These are phyloP conservation scores for Ridgeia piscesae DNA, from an alignment of 1,140 invertebrate genomes.

Conservation along the genomic window DNA sequence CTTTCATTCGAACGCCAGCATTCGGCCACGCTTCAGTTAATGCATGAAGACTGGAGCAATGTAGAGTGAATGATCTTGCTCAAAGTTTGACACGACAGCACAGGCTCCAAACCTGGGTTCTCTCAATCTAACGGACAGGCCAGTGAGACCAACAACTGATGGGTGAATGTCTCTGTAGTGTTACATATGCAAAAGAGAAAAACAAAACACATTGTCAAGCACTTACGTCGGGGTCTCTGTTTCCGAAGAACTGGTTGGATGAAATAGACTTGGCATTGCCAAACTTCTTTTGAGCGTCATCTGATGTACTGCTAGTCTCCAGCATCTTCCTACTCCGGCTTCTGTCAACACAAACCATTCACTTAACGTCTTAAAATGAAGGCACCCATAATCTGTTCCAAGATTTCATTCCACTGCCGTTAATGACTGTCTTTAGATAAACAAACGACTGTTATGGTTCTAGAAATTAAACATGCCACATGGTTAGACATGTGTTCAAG, in stretches of 20 bases:
- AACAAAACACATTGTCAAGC: neutral
- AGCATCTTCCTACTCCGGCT: constrained; percentile 41
- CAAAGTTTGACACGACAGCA: no score
- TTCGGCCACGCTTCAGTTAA: no score
- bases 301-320: constrained; percentile 33
- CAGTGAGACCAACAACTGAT: no score
- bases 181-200: neutral
- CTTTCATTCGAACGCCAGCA: no score
- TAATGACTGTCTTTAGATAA: neutral
- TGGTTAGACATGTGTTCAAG: neutral
- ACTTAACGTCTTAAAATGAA: neutral
- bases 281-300: constrained; percentile 86
- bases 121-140: no score
- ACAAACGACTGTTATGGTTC: neutral
- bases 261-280: constrained; percentile 95
- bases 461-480: neutral
- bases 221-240: constrained; percentile 67
- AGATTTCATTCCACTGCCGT: neutral
- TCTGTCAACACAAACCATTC: neutral
- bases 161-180: no score
- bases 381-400: neutral
- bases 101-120: no score
- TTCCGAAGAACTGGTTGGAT: constrained; percentile 82
- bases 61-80: no score
- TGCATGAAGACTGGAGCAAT: no score